Base-by-base conservation (phyloP, 2,113 vertebrate species). In the Origma solitaria region DNA sequence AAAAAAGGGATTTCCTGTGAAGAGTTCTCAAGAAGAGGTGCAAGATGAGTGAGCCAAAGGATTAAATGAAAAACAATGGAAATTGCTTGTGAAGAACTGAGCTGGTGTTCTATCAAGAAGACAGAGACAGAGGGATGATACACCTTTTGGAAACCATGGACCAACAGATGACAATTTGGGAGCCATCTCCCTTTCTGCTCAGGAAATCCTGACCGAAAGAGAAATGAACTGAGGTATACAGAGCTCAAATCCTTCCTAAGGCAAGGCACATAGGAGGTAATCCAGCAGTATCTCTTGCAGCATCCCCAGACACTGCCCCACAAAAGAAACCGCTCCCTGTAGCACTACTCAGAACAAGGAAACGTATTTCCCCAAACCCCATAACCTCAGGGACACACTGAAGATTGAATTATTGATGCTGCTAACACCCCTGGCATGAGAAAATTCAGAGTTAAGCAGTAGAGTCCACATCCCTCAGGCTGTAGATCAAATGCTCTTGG, bases 151-250 rank as follows among this genome's bases (percentile, higher is more conserved):
- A 76, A 65, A 56, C 22, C 1, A 3, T 4, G 8, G 68, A 45
- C 30, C 23, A 62, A 49, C 5, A 62, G 42, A 33, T 54, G 33
- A 51, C 7, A 8, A 7, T 17, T 45, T 0, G 0, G 35, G 68
- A 72, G 72, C 38, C 28, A 40, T 49, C 31, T 47, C 66, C 35
- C 47, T 21, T 78, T 53, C 72, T 68, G 35, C 51, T 81, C 47
- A 56, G 77, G 68, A 83, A 85, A 79, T n/a, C 17, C 56, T 49
- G 27, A 60, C 35, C 21, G 21, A 21, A 18, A 57, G 16, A 58
- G 38, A 82, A 65, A 47, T 11, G 0, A 64, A 53, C 2, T 38
- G 24, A 88, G 31, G 24, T 10, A n/a, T 12, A 37, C 6, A 66
- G 70, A 82, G 44, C 49, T 89, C 4, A 1, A 23, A 17, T 14